Conservation (phyloP, 2,113 vertebrate genomes). For the Chionomys nivalis region DNA sequence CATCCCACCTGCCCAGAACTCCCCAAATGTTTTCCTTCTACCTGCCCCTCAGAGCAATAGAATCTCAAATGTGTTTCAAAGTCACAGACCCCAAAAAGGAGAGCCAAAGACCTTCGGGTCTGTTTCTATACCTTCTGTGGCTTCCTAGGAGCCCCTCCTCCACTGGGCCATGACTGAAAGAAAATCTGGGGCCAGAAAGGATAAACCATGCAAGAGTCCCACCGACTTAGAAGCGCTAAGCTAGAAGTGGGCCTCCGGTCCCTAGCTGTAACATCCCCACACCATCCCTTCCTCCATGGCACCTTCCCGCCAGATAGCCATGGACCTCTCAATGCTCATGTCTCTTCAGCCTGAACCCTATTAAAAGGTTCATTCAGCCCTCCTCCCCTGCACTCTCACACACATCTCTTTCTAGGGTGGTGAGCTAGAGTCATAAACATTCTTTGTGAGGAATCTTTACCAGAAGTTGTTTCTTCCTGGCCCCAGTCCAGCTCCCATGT, state of each 20-base stretch:
- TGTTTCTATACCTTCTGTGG: background rate
- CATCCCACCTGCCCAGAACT: background rate
- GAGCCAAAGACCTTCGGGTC: background rate
- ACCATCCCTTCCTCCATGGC: background rate
- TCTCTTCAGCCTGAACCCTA: background rate
- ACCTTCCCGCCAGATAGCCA: background rate
- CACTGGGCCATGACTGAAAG: background rate
- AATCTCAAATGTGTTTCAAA: background rate
- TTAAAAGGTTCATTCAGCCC: background rate
- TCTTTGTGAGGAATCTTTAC: constrained; percentile 21
- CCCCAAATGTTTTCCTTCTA: background rate
- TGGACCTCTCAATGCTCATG: background rate
- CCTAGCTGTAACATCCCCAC: background rate
- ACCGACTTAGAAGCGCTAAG: background rate
- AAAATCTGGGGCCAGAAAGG: background rate
- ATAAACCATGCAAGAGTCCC: background rate
- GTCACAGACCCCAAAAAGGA: background rate
- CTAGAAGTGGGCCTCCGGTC: background rate
- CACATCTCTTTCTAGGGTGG: background rate
- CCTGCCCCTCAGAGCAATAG: fast-evolving
- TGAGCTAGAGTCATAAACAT: constrained; percentile 25
- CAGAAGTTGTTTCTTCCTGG: constrained; percentile 64
- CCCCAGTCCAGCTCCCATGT: constrained; percentile 31
- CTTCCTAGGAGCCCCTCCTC: background rate
- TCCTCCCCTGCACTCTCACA: too few species aligned